Evolutionary conservation across 2,113 vertebrate species (phyloP).

Genomic region (Mus pahari): DNA sequence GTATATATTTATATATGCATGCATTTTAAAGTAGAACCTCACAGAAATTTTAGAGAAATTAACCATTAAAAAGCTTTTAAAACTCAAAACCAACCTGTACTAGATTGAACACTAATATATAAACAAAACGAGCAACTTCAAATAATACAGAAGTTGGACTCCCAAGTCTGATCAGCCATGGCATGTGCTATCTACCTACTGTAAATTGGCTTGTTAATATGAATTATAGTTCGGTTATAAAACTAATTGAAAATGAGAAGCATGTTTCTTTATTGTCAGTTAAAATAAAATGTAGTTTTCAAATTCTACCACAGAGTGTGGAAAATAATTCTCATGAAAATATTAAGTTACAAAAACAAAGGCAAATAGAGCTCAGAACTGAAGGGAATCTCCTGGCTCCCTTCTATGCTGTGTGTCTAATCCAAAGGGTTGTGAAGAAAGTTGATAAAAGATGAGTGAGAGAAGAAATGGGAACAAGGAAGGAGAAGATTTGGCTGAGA

Average conservation of each 20-base stretch:
- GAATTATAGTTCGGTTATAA: not conserved
- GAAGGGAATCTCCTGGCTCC: not conserved
- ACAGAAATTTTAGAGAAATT: not conserved
- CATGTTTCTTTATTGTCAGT: not conserved
- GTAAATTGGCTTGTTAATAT: not conserved
- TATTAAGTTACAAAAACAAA: not conserved
- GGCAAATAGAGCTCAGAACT: not conserved
- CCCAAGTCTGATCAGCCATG: not conserved
- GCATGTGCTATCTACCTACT: not conserved
- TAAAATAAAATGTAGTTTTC: not conserved
- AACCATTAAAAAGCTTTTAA: not conserved
- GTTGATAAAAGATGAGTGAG: not conserved
- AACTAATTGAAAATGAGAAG: not conserved
- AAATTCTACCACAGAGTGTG: not conserved
- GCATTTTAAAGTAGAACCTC: not conserved
- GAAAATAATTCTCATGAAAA: not conserved
- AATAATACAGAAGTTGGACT: not conserved
- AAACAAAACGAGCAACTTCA: not conserved
- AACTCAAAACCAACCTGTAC: not conserved
- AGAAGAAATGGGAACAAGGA: not conserved
- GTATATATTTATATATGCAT: not conserved
- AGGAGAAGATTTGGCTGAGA: accelerated
- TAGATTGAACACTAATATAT: not conserved
- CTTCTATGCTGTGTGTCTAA: not conserved
- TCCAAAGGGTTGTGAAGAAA: not conserved